Evolutionary conservation across 1,140 invertebrate species (phyloP).

Genomic region (Brachionus rotundiformis): DNA sequence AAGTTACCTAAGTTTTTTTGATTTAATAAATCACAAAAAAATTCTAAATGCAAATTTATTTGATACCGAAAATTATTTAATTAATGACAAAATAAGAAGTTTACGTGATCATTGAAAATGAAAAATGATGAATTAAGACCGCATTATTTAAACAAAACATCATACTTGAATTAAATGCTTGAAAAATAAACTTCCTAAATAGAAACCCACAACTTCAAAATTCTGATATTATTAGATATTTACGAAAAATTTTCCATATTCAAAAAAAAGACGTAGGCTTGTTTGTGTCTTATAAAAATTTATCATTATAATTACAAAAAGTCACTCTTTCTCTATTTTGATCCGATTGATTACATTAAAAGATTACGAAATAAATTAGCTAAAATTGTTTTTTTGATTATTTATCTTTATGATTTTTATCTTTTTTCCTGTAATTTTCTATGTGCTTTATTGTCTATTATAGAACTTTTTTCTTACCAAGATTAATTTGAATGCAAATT

Average conservation of each 20-base stretch:
- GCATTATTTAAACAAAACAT: neutral
- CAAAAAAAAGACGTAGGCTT: neutral
- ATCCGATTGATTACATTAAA: slow-evolving; percentile 39
- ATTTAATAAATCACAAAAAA: neutral
- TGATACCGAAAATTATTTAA: slow-evolving; percentile 15
- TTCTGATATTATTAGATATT: neutral
- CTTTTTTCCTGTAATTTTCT: slow-evolving; percentile 49
- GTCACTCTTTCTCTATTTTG: neutral
- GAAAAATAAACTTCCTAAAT: neutral
- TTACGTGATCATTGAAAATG: neutral
- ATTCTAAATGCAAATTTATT: slow-evolving; percentile 1
- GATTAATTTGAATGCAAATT: slow-evolving; percentile 45
- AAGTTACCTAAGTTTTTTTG: neutral
- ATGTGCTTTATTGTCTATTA: neutral
- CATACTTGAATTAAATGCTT: slow-evolving; percentile 4
- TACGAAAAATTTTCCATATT: neutral
- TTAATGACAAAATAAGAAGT: slow-evolving; percentile 20
- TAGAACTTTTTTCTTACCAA: neutral
- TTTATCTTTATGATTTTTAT: slow-evolving; percentile 39
- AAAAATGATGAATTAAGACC: slow-evolving; percentile 19
- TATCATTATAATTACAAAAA: neutral
- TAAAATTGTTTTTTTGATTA: slow-evolving; percentile 25
- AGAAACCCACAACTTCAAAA: neutral
- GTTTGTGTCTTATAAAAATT: neutral
- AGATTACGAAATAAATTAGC: slow-evolving; percentile 47